Conservation (phyloP, 2,113 vertebrate species). For the Colistium nudipinnis region DNA sequence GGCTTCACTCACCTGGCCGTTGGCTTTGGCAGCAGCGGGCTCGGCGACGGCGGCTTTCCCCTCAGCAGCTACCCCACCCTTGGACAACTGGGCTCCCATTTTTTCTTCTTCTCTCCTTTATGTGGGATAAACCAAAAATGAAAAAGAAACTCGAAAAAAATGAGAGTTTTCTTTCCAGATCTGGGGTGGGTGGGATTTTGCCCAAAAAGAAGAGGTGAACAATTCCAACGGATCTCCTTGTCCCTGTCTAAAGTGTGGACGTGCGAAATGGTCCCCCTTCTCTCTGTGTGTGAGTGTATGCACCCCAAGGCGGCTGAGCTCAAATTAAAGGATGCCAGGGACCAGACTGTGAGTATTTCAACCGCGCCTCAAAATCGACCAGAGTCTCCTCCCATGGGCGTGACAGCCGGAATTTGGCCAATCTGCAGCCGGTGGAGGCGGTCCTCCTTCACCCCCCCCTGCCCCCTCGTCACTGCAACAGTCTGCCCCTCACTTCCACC, state of each 20-base stretch:
- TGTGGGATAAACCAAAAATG: constrained; percentile 53
- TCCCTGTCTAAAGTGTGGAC: constrained; percentile 20
- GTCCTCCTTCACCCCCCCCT: constrained; percentile 13
- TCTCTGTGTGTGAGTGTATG: not conserved
- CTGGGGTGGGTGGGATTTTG: constrained; percentile 27
- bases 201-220: constrained; percentile 40
- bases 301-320: constrained; percentile 66
- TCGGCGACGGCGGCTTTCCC: constrained; percentile 76
- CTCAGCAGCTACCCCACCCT: constrained; percentile 86
- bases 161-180: constrained; percentile 66
- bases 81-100: constrained; percentile 91
- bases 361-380: constrained; percentile 77
- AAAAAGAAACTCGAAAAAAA: constrained; percentile 64
- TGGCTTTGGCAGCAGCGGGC: constrained; percentile 85
- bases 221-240: constrained; percentile 54
- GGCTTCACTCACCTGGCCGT: constrained; percentile 87
- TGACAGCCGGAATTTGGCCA: constrained; percentile 44
- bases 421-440: constrained; percentile 58
- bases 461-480: constrained; percentile 23
- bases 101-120: constrained; percentile 51
- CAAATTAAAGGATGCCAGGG: constrained; percentile 71
- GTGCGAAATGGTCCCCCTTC: constrained; percentile 41
- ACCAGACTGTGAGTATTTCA: constrained; percentile 76
- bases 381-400: constrained; percentile 77
- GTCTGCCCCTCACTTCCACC: not conserved